Evolutionary conservation across 2,113 vertebrate genomes (phyloP).

Genomic region (Petaurus breviceps): DNA sequence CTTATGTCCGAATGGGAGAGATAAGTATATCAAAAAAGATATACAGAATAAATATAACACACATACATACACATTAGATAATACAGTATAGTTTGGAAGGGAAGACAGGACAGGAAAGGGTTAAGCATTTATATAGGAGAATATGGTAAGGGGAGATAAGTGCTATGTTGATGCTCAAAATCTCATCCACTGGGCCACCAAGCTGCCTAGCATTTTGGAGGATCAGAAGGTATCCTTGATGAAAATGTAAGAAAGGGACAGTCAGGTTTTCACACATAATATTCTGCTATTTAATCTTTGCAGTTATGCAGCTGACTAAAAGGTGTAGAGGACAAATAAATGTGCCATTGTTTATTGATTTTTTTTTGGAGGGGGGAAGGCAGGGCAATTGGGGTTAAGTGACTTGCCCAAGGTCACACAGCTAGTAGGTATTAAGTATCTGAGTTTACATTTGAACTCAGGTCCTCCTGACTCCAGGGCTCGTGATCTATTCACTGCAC

Average conservation of each 20-base stretch:
- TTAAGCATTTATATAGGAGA: too few species aligned
- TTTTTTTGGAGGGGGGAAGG: too few species aligned
- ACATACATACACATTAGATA: not conserved
- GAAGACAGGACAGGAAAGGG: not conserved
- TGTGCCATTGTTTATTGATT: not conserved
- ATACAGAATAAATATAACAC: not conserved
- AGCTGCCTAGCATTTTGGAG: not conserved
- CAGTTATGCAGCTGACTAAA: not conserved
- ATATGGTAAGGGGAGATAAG: too few species aligned
- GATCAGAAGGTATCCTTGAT: not conserved
- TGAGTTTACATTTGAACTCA: too few species aligned
- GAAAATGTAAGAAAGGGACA: not conserved
- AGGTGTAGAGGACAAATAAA: not conserved
- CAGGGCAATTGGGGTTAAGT: too few species aligned
- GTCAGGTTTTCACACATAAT: too few species aligned
- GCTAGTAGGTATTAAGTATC: too few species aligned
- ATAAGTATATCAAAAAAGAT: not conserved
- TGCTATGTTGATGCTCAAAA: not conserved
- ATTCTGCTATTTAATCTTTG: too few species aligned
- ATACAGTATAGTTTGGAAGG: not conserved
- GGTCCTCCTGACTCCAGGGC: too few species aligned
- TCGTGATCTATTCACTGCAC: too few species aligned
- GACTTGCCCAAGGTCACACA: too few species aligned
- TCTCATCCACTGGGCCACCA: not conserved
- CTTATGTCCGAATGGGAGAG: not conserved